Base-by-base conservation (phyloP, 1,140 invertebrate species). In the Drosophila ohnishii region DNA sequence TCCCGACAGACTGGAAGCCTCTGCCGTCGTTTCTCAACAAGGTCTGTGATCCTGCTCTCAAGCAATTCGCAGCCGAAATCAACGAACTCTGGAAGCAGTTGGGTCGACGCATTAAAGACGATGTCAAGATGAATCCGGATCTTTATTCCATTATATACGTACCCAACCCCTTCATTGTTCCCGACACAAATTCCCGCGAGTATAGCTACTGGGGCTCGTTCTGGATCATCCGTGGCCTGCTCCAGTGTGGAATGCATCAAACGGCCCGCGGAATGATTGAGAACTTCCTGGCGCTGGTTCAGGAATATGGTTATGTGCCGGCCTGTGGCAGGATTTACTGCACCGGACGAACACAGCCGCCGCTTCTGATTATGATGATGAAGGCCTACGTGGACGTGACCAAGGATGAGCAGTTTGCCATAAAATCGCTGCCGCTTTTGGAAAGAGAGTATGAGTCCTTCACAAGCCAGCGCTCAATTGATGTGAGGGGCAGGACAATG, bases 151-250 rank as follows among this genome's bases (percentile, higher is more conserved):
- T 97, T 48, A 96, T 98, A 37, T 97, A 97, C 84, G 95, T 98
- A 2, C 95, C 96, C 4, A 94, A 98, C 91, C 96, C 97, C 0
- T 95, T 98, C 25, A 97, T 99, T 65, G 96, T 98, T 0, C 97
- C 97, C 16, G 97, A 97, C 22, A 97, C 97, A 3, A 92, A 97
- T 51, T 98, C 98, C 91, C 94, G 96, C 2, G 96, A 97, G 90
- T 96, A 97, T 86, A 98, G 98, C 91, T 98, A 98, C 90, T 98
- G 97, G 97, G 97, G 98, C 78, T 97, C 97, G 0, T 98, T 97
- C 86, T 98, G 97, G 97, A 97, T 98, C 14, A 93, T 98, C 25
- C 95, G 96, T 60, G 97, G 97, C 0, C 92, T 98, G 0, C 91
- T 98, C 0, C 90, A 96, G 1, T 97, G 96, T 0, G 96, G 97